Base-by-base conservation (phyloP, 2,797 vertebrate species). In the Cottoperca gobio region DNA sequence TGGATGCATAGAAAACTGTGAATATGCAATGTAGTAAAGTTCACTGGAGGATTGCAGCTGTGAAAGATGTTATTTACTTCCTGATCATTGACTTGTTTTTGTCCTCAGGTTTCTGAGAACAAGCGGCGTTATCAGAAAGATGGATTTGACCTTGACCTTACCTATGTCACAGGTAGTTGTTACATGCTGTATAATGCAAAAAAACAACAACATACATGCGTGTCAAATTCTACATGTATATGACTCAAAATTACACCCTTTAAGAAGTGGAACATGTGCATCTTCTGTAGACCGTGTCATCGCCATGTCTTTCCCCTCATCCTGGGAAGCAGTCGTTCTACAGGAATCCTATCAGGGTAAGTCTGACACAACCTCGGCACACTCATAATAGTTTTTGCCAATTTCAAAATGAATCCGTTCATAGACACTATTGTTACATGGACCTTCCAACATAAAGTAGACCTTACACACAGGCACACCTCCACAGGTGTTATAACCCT, bases 231-330 rank as follows among this genome's bases (percentile, higher is more conserved):
- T 2, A 1, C 0, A 42, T 57, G 23, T 14, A 14, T 0, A 5
- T 46, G 24, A 37, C 12, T 24, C 1, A 16, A 45, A 19, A 40
- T 4, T 0, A 42, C 0, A 9, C 0, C 0, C 2, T 35, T 48
- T 40, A 43, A 55, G 10, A n/a, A 53, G n/a, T 13, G 2, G 8
- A 48, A 8, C 6, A 16, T 33, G 13, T 69, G 12, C n/a, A 52
- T 63, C 28, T 79, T 76, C 14, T 77, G 53, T 82, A 99, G 98
- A 97, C 52, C 95, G 95, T 31, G 95, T 99, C 83, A 99, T 99
- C 81, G 97, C 97, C 42, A 99, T 99, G 98, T 99, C 97, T 2
- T 99, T 99, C 83, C 98, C 97, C 6, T 99, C 98, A 37, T 97
- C 97, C 80, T n/a, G 97, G 98, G 82, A 96, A 95, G 73, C 96